Percentiles rank a stretch among this genome's conserved stretches.
These are phyloP conservation scores for Trileptium ribeirensis DNA, from an alignment of 2,888 invertebrate genomes.

Conservation along the genomic window DNA sequence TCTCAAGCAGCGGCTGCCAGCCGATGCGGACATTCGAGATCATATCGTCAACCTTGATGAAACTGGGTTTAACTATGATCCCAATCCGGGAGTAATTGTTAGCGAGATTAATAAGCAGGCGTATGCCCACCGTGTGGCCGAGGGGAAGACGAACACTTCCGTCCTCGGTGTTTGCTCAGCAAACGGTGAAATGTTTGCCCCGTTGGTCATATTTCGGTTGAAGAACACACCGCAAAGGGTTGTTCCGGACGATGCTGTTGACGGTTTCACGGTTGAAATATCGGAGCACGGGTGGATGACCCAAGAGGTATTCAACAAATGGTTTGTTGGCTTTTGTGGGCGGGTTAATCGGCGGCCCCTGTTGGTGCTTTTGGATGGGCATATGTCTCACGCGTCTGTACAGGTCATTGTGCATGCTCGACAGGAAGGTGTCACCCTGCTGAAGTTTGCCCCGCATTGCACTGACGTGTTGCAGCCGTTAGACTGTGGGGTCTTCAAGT, in stretches of 20 bases:
- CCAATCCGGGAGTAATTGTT: neutral
- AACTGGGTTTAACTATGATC: neutral
- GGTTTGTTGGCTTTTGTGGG: neutral
- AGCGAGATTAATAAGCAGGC: neutral
- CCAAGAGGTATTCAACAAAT: neutral
- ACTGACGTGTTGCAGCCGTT: conserved; percentile 12
- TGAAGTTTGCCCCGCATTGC: neutral
- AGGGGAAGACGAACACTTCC: neutral
- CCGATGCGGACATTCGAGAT: neutral
- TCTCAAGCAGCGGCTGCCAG: no score
- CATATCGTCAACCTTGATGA: neutral
- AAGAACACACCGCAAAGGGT: neutral
- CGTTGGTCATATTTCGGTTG: neutral
- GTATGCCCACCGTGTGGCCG: neutral
- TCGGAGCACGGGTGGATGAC: conserved; percentile 13
- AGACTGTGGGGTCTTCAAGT: neutral
- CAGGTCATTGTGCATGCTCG: neutral
- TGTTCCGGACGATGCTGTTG: neutral
- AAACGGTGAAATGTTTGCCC: neutral
- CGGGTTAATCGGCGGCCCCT: conserved; percentile 5
- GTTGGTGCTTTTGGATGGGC: conserved; percentile 15
- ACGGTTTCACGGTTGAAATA: neutral
- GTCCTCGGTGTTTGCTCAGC: neutral
- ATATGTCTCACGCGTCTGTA: neutral
- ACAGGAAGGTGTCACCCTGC: conserved; percentile 4